Evolutionary conservation across 2,113 vertebrate species (phyloP), one percentile per base, ranked within the genome.

Genomic region (Amphilophus citrinellus): DNA sequence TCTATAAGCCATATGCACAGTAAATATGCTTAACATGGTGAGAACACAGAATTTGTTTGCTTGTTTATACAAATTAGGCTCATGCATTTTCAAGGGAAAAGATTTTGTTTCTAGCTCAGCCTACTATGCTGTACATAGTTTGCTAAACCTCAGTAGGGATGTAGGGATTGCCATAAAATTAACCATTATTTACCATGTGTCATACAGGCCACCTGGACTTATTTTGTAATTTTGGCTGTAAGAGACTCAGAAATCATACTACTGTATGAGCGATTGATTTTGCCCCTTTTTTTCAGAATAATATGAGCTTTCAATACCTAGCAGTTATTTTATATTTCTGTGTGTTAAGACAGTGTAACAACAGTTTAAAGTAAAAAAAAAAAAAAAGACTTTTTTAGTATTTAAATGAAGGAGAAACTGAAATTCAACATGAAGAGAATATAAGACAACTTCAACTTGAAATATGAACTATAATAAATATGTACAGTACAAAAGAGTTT

Each of bases 1-100:
- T 83, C 32, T 39, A 59, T 32, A 58, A 76, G 76, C 68, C 86
- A 85, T 78, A 86, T 76, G 79, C 24, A 81, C 37, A 47, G 37
- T 57, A 60, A 85, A 61, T 32, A 56, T 61, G 61, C 61, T 61
- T 47, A 57, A 76, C 62, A 85, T 42, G 42, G 10, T 56, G 24
- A 81, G 24, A 79, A 81, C 14, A 62, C 63, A 79, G 27, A 44
- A 85, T 71, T 53, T 63, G 42, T 76, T 56, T 11, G n/a, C 42
- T 50, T 39, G 27, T 30, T 81, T 73, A 6, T 50, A 42, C 58
- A 80, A 58, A 81, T 73, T 32, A 61, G 32, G 57, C 14, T 27
- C 20, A n/a, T 62, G 61, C 5, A 30, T 82, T 66, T 76, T 71
- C 27, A 6, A 44, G 58, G 35, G 27, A 77, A 37, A 61, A 57